Evolutionary conservation across 2,888 invertebrate species (phyloP).

Genomic region (Brachypalpus laphriformis): DNA sequence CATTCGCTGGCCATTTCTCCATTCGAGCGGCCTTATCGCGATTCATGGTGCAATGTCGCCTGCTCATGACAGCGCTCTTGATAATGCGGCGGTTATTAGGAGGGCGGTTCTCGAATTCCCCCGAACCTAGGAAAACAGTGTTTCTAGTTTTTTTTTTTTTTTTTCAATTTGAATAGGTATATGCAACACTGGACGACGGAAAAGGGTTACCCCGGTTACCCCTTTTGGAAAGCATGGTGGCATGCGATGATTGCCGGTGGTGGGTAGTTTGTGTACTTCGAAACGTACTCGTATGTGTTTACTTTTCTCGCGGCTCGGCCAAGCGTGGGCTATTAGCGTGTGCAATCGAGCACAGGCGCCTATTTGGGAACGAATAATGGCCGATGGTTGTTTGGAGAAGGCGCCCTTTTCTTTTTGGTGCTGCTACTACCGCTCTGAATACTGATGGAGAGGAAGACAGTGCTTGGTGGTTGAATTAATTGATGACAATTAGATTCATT

Average conservation of each 20-base stretch:
- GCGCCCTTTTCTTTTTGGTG: constrained; percentile 48
- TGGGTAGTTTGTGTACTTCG: background rate
- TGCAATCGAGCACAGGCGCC: constrained; percentile 73
- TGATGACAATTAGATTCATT: constrained; percentile 65
- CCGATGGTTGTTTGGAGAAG: constrained; percentile 57
- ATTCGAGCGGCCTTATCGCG: constrained; percentile 53
- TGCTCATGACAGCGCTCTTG: constrained; percentile 67
- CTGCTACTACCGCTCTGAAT: background rate
- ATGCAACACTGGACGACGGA: constrained; percentile 31
- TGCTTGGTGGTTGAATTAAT: constrained; percentile 61
- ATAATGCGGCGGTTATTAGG: constrained; percentile 69
- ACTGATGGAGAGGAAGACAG: constrained; percentile 36
- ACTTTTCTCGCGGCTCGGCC: constrained; percentile 61
- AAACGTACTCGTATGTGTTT: constrained; percentile 58
- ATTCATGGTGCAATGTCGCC: constrained; percentile 72
- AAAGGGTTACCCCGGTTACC: constrained; percentile 67
- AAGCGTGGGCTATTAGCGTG: constrained; percentile 73
- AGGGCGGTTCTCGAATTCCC: constrained; percentile 70
- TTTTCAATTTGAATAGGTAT: constrained; percentile 39
- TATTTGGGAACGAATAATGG: constrained; percentile 70
- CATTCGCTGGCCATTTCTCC: constrained; percentile 28
- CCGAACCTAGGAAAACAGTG: constrained; percentile 6
- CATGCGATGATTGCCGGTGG: constrained; percentile 65
- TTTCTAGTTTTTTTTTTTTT: constrained; percentile 13
- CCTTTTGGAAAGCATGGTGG: constrained; percentile 48